phyloP scores from a whole-genome alignment of 2,113 vertebrate species.

The Condylura cristata region DNA sequence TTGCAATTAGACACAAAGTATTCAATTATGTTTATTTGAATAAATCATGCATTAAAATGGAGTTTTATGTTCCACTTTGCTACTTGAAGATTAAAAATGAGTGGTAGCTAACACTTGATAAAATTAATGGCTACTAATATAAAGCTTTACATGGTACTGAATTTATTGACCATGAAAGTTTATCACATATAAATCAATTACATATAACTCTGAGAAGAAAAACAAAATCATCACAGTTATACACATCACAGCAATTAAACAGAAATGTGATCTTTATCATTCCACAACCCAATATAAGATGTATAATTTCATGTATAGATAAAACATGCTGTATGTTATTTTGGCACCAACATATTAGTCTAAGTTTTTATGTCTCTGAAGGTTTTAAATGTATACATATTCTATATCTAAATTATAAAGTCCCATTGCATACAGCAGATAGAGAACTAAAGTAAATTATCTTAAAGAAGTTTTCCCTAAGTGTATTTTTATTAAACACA shows the following conservation, averaged over 20 bases:
- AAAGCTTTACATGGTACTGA: not conserved
- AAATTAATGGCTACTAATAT: not conserved
- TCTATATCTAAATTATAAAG: not conserved
- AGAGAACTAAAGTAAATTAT: not conserved
- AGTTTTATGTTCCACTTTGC: not conserved
- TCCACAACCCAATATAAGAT: not conserved
- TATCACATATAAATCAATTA: not conserved
- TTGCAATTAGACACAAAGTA: not conserved
- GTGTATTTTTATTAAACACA: not conserved
- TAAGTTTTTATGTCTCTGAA: not conserved
- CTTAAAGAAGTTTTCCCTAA: not conserved
- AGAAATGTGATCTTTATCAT: not conserved
- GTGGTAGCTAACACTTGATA: not conserved
- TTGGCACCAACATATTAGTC: not conserved
- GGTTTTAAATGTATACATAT: not conserved
- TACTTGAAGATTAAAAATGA: slow-evolving; percentile 3
- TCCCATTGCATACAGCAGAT: not conserved
- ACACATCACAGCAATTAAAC: not conserved
- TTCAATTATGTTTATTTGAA: not conserved
- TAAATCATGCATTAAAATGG: not conserved
- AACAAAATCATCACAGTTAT: not conserved
- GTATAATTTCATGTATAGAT: not conserved
- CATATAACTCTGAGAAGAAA: not conserved
- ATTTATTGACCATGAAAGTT: not conserved
- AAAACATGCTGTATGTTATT: not conserved